Evolutionary conservation across 2,113 vertebrate genomes (phyloP), one percentile per base, ranked within the genome.

Genomic region (Alligator mississippiensis): DNA sequence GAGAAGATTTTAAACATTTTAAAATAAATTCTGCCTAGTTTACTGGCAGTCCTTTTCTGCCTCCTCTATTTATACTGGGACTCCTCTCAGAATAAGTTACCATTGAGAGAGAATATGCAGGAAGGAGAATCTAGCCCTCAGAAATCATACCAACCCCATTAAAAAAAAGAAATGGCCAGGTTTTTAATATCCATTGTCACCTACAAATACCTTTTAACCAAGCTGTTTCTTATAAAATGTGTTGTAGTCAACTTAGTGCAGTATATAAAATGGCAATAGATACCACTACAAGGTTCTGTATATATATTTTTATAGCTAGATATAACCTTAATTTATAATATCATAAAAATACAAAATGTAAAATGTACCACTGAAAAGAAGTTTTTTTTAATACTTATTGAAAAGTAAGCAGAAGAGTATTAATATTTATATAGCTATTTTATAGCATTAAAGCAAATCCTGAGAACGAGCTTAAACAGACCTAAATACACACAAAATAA

Each of bases 1-100:
- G 95, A 96, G 93, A 93, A 78, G 74, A 96, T 90, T 79, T 77
- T 94, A 77, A 89, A 89, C 80, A 91, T 92, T 83, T 92, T 77
- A 30, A 68, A 55, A 16, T 28, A 94, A 91, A 64, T 92, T 96
- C 95, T 93, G 85, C 82, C 89, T 96, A 93, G 77, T 80, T 90
- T 9, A 80, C 0, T 2, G 83, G 74, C 64, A 84, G 68, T 76
- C 82, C 66, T 72, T 87, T 94, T 84, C 70, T 94, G 58, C n/a
- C 34, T 57, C 61, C 38, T 89, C 90, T 84, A 55, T n/a, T 77
- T 89, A 66, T 28, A 79, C 38, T 85, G 70, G 34, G 70, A 89
- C 47, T 90, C 93, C 85, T 84, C 77, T 63, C 47, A 93, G 84
- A 62, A 85, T 80, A 93, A 89, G 16, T 55, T 80, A 70, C 77